These are phyloP conservation scores for Ctenoplectra terminalis DNA, from an alignment of 1,140 invertebrate genomes.

Conservation along the genomic window DNA sequence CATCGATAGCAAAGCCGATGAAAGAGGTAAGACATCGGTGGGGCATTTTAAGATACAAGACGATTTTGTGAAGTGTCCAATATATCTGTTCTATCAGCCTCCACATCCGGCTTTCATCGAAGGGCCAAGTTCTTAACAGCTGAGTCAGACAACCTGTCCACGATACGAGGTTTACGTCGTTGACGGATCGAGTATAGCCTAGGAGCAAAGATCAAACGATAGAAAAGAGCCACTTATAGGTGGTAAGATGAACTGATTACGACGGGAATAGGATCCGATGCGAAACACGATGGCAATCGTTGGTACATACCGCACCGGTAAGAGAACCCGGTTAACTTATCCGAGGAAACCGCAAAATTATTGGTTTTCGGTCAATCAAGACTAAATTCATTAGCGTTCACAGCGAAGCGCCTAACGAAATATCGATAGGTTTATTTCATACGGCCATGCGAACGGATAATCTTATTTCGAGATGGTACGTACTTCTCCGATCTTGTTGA, in stretches of 20 bases:
- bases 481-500: too few relatives aligned
- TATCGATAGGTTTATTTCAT: slow-evolving; percentile 61
- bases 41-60: slow-evolving; percentile 15
- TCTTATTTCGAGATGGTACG: slow-evolving; percentile 53
- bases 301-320: neutral
- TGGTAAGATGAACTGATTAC: slow-evolving; percentile 68
- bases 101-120: neutral
- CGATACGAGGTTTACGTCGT: slow-evolving; percentile 23
- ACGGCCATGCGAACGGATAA: slow-evolving; percentile 29
- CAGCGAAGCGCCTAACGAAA: slow-evolving; percentile 52
- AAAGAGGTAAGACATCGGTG: slow-evolving; percentile 5
- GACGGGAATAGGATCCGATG: slow-evolving; percentile 35
- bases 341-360: slow-evolving; percentile 70
- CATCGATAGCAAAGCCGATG: neutral
- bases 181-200: neutral
- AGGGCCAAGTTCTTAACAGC: slow-evolving; percentile 23
- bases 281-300: slow-evolving; percentile 56
- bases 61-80: slow-evolving; percentile 13
- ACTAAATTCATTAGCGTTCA: slow-evolving; percentile 71
- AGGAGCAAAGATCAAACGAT: slow-evolving; percentile 56
- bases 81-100: slow-evolving; percentile 5
- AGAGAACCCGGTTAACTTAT: slow-evolving; percentile 51
- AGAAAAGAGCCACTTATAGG: slow-evolving; percentile 56
- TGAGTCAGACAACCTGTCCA: slow-evolving; percentile 30
- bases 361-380: slow-evolving; percentile 70